Conservation (phyloP, 2,113 vertebrate genomes). For the Bos taurus region DNA sequence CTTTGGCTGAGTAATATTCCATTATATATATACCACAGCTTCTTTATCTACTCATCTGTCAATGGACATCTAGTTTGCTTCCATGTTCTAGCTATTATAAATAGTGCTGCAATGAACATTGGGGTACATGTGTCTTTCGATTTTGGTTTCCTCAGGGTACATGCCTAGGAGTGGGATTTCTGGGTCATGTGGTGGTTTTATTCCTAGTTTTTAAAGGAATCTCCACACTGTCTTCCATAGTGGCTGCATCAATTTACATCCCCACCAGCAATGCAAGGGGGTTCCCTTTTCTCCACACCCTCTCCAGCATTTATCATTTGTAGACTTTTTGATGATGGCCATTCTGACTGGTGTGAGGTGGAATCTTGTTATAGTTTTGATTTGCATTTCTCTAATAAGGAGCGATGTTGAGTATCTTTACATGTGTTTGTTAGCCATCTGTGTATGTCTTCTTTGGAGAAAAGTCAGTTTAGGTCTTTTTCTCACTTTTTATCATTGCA, state of each 20-base stretch:
- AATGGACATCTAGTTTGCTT: neutral
- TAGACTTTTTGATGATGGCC: neutral
- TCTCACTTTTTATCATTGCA: neutral
- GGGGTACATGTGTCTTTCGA: neutral
- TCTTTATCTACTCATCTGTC: neutral
- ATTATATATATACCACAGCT: neutral
- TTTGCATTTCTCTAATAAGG: neutral
- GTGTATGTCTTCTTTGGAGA: neutral
- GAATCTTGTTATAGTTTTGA: neutral
- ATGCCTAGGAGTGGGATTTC: too few species aligned
- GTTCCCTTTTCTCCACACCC: neutral
- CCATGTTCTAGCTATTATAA: neutral
- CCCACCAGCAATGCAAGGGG: neutral
- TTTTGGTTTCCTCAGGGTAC: neutral
- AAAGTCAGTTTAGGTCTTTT: neutral
- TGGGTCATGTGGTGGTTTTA: neutral
- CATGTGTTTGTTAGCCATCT: neutral
- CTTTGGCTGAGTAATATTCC: neutral
- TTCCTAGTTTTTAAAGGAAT: neutral
- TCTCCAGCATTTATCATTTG: neutral
- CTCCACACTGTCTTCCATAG: neutral
- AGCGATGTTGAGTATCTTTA: neutral
- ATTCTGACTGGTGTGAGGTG: neutral
- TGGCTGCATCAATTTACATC: neutral
- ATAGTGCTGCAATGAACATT: neutral